phyloP scores from a whole-genome alignment of 2,888 invertebrate genomes.

The Tetragonula carbonaria region DNA sequence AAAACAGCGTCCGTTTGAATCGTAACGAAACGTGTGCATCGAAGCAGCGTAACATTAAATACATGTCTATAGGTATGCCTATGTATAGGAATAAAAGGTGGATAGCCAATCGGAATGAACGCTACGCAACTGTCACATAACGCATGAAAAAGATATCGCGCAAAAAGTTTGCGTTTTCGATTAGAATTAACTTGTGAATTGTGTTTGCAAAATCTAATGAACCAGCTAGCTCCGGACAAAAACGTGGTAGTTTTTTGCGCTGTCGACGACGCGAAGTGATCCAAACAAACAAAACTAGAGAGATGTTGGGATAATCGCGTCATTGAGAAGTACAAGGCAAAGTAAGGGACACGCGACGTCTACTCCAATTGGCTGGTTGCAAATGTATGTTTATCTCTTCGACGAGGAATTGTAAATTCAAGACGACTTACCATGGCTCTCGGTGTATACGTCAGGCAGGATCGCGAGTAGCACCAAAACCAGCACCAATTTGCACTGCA shows the following conservation, averaged over 20 bases:
- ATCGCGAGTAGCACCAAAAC: conserved; percentile 73
- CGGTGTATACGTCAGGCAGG: conserved; percentile 68
- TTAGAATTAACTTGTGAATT: background rate
- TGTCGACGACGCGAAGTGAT: background rate
- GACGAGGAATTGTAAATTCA: background rate
- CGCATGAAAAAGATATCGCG: background rate
- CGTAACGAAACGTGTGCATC: background rate
- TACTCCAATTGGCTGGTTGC: background rate
- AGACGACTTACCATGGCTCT: conserved; percentile 77
- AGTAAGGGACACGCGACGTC: background rate
- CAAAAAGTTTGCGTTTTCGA: background rate
- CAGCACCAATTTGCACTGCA: conserved; percentile 75
- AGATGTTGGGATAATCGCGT: background rate
- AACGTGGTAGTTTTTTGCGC: background rate
- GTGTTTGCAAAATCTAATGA: background rate
- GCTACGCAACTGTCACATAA: background rate
- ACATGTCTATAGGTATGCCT: background rate
- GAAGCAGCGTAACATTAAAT: background rate
- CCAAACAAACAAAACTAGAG: conserved; percentile 12
- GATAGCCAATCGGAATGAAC: background rate
- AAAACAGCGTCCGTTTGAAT: background rate
- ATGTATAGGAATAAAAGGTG: background rate
- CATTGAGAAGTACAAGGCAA: background rate
- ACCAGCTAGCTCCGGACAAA: background rate
- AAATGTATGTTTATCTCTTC: background rate